Base-by-base conservation (phyloP, 2,888 invertebrate species). In the Xylocampa areola region DNA sequence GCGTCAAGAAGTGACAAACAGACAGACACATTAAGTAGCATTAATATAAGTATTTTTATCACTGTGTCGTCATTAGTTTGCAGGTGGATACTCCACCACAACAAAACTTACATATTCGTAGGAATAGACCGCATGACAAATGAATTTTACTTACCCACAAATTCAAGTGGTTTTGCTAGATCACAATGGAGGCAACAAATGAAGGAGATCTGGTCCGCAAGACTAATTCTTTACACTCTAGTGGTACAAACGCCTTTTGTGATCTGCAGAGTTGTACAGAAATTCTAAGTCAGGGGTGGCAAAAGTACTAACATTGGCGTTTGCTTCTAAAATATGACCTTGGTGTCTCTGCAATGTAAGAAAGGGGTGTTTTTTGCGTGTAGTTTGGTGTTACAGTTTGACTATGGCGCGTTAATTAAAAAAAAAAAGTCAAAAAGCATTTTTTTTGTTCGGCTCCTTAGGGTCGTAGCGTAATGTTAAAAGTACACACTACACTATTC, bases 101-200 rank as follows among this genome's bases (percentile, higher is more conserved):
- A 53, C 35, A 13, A 27, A 11, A 23, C n/a, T 23, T 19, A 29
- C 8, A n/a, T 7, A 3, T 11, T 11, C 30, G 37, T 53, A 52
- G 33, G 33, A 63, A 45, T 21, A 10, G 8, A 14, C 6, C n/a
- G 19, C 23, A 36, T 36, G 25, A 33, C 4, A 27, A 37, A 29
- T 36, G 5, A 17, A 57, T 62, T 54, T 41, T 62, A 62, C 44
- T 29, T 23, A 29, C 0, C 29, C 2, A 37, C 29, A 25, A 64
- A 49, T 43, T 37, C 43, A 16, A 33, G 41, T 25, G 39, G 30
- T 41, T 50, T 57, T 14, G 30, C 41, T 39, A 16, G 14, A 19
- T 23, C 68, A 65, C 73, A 73, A 73, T 60, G 33, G 14, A 3
- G 19, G 37, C 30, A 27, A 61, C 51, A 55, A 59, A 69, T 72